These are phyloP conservation scores for Luperina nickerlii DNA, from an alignment of 2,888 invertebrate species.

Conservation along the genomic window DNA sequence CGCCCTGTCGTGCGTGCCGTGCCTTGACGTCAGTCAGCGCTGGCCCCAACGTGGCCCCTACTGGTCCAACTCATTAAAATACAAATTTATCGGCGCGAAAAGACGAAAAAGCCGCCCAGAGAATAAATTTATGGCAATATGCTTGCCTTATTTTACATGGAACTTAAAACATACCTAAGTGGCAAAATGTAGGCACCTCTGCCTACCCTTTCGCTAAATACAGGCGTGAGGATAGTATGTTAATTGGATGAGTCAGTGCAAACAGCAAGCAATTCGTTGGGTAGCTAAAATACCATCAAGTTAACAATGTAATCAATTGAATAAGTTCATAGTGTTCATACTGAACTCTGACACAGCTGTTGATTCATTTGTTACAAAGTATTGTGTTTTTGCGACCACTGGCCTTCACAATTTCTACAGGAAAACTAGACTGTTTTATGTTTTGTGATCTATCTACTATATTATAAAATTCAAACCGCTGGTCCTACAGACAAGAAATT, in stretches of 20 bases:
- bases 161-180: neutral
- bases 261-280: conserved; percentile 10
- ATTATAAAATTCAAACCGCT: too few relatives aligned
- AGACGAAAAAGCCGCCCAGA: too few relatives aligned
- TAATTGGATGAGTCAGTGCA: conserved; percentile 31
- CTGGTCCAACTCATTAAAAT: too few relatives aligned
- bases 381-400: conserved; percentile 7
- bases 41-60: too few relatives aligned
- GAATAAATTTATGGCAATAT: too few relatives aligned
- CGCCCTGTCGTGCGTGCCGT: too few relatives aligned
- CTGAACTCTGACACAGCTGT: conserved; percentile 39
- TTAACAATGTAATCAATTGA: conserved; percentile 42
- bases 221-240: neutral
- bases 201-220: too few relatives aligned
- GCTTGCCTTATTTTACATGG: too few relatives aligned
- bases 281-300: conserved; percentile 32
- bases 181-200: neutral
- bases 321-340: neutral
- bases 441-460: neutral
- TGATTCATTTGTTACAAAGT: conserved; percentile 33
- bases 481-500: too few relatives aligned
- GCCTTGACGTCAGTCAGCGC: too few relatives aligned
- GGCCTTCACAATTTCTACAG: conserved; percentile 21
- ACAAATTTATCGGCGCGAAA: too few relatives aligned
- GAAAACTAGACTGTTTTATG: neutral